Evolutionary conservation across 2,113 vertebrate genomes (phyloP).

Genomic region (Rhinolophus ferrumequinum): DNA sequence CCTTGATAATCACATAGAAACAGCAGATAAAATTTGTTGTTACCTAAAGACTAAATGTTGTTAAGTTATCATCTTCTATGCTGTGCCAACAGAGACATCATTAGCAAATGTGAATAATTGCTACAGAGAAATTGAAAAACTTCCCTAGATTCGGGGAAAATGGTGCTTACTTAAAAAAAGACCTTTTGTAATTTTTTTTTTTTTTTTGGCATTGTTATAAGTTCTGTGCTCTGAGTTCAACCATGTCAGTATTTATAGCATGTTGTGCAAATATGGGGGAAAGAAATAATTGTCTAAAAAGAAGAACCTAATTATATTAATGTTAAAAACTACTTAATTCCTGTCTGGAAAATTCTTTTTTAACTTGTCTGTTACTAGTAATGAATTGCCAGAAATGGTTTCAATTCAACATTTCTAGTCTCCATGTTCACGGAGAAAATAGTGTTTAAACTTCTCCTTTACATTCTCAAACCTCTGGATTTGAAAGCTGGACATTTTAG

Average conservation of each 20-base stretch:
- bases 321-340: slow-evolving; percentile 56
- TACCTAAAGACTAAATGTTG: background rate
- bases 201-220: background rate
- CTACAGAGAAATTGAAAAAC: background rate
- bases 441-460: slow-evolving; percentile 57
- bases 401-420: background rate
- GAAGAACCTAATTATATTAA: slow-evolving; percentile 58
- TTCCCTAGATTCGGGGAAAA: background rate
- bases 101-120: slow-evolving; percentile 62
- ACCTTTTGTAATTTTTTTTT: background rate
- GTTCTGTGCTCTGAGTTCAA: slow-evolving; percentile 6
- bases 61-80: slow-evolving; percentile 55
- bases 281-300: slow-evolving; percentile 61
- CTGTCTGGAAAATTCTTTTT: slow-evolving; percentile 72
- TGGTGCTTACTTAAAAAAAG: background rate
- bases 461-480: slow-evolving; percentile 50
- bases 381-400: slow-evolving; percentile 74
- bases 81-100: slow-evolving; percentile 58
- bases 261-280: slow-evolving; percentile 33
- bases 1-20: slow-evolving; percentile 60
- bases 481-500: slow-evolving; percentile 46
- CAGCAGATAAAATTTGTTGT: slow-evolving; percentile 51
- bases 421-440: slow-evolving; percentile 20
- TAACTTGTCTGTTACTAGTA: slow-evolving; percentile 74
- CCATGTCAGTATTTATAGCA: background rate